phyloP scores from a whole-genome alignment of 2,113 vertebrate genomes.

The Carettochelys insculpta region DNA sequence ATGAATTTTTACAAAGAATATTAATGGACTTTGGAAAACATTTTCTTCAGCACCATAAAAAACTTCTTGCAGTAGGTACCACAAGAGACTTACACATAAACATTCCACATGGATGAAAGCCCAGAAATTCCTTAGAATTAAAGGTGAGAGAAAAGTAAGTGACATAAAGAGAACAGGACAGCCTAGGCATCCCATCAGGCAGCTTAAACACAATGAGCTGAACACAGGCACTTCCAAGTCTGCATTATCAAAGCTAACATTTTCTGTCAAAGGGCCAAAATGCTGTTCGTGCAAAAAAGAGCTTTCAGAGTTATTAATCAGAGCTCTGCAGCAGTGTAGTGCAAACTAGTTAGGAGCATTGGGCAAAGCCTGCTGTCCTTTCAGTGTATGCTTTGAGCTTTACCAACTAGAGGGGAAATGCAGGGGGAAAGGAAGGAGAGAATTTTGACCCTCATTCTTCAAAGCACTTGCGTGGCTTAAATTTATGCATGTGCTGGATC shows the following conservation, averaged over 20 bases:
- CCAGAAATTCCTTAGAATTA: conserved; percentile 62
- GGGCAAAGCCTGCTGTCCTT: conserved; percentile 17
- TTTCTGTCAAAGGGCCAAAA: conserved; percentile 53
- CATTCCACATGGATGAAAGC: conserved; percentile 52
- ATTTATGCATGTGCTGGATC: not conserved
- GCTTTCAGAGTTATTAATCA: conserved; percentile 57
- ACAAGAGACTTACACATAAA: conserved; percentile 43
- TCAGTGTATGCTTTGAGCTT: conserved; percentile 32
- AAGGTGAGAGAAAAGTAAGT: conserved; percentile 37
- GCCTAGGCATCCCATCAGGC: conserved; percentile 45
- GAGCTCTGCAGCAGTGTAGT: conserved; percentile 36
- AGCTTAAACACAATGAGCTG: conserved; percentile 18
- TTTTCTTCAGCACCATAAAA: conserved; percentile 16
- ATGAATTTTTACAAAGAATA: conserved; percentile 26
- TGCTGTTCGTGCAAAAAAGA: conserved; percentile 42
- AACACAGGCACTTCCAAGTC: conserved; percentile 13
- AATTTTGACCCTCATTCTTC: conserved; percentile 44
- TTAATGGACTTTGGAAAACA: conserved; percentile 44
- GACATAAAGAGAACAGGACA: conserved; percentile 52
- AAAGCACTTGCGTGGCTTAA: conserved; percentile 17
- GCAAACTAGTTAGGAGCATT: conserved; percentile 31
- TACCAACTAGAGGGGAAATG: not conserved
- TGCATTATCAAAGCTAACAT: conserved; percentile 32
- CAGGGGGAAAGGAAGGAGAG: conserved; percentile 21
- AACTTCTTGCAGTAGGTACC: conserved; percentile 16